A percentile compares a stretch with the other conserved stretches of the same genome.
Evolutionary conservation across 2,797 vertebrate genomes (phyloP).

Genomic region (Morelia viridis): DNA sequence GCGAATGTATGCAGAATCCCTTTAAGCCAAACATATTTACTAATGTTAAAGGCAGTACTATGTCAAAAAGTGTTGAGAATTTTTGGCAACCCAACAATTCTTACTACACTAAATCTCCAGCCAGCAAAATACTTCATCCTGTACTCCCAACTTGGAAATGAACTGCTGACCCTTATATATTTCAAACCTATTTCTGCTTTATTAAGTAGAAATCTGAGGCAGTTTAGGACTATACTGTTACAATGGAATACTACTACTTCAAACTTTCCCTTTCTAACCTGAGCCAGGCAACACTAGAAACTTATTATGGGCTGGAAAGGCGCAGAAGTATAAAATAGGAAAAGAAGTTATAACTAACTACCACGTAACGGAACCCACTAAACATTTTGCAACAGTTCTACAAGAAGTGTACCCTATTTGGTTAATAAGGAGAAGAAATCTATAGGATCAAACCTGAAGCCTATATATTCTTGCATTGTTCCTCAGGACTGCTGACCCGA

Average conservation of each 20-base stretch:
- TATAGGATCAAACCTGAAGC: neutral
- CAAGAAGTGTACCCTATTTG: neutral
- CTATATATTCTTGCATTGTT: neutral
- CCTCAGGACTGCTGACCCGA: neutral
- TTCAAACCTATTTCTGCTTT: constrained; percentile 6
- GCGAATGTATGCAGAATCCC: neutral
- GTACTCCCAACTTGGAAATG: neutral
- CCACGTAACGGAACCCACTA: neutral
- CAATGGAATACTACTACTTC: neutral
- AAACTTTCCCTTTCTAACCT: neutral
- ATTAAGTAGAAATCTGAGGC: neutral
- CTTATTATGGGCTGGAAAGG: neutral
- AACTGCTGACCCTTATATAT: neutral
- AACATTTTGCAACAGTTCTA: neutral
- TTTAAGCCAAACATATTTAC: neutral
- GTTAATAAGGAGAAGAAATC: neutral
- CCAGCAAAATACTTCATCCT: constrained; percentile 7
- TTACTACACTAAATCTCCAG: constrained; percentile 13
- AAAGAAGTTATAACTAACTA: neutral
- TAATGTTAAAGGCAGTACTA: constrained; percentile 7
- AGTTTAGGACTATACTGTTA: neutral
- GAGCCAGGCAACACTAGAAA: neutral
- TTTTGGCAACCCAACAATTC: constrained; percentile 2
- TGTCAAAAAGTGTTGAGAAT: constrained; percentile 5
- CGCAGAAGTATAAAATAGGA: neutral